A percentile compares a stretch with the other conserved stretches of the same genome.
phyloP scores from a whole-genome alignment of 2,797 vertebrate genomes.

The Muscicapa comitata region DNA sequence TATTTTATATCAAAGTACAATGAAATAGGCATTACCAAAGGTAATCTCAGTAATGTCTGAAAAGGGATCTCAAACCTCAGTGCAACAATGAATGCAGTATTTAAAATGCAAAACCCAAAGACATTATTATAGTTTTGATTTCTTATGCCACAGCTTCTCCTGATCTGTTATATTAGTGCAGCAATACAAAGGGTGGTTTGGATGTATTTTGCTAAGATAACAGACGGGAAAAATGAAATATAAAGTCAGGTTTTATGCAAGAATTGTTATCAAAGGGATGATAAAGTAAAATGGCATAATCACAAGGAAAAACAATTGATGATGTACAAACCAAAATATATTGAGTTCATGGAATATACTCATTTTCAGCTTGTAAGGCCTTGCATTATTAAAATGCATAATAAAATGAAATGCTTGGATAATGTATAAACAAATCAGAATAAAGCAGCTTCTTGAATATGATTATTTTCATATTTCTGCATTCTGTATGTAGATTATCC shows the following conservation, averaged over 20 bases:
- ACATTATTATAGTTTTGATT: conserved; percentile 85
- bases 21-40: conserved; percentile 84
- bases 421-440: conserved; percentile 65
- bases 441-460: conserved; percentile 9
- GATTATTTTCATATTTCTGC: conserved; percentile 41
- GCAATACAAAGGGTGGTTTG: conserved; percentile 75
- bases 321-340: conserved; percentile 61
- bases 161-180: conserved; percentile 77
- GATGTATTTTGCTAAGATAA: conserved; percentile 79
- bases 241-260: conserved; percentile 78
- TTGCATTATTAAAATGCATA: conserved; percentile 66
- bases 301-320: conserved; percentile 69
- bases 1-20: conserved; percentile 87
- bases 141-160: conserved; percentile 78
- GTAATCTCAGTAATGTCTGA: conserved; percentile 84
- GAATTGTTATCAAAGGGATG: conserved; percentile 80
- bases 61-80: conserved; percentile 81
- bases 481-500: not conserved
- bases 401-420: conserved; percentile 64
- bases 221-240: conserved; percentile 78
- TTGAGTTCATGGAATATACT: conserved; percentile 40
- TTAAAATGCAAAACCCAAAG: conserved; percentile 86
- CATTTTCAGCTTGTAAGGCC: conserved; percentile 56
- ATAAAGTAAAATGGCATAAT: conserved; percentile 76
- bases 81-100: conserved; percentile 82